Conservation (phyloP, 2,888 invertebrate genomes). For the Ceriagrion tenellum region DNA sequence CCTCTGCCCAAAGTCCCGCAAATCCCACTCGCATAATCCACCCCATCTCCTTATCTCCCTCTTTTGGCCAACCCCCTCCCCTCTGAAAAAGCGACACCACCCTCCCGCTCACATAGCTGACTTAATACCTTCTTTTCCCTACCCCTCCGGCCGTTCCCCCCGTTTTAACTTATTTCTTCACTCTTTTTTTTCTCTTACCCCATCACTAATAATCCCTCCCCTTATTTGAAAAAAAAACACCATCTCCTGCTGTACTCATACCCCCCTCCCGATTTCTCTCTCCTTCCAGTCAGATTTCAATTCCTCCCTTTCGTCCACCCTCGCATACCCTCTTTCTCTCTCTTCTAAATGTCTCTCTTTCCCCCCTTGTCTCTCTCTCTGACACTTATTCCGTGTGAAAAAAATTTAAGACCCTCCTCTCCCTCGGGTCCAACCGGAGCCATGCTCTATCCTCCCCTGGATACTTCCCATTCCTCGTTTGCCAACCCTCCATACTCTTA, state of each 20-base stretch:
- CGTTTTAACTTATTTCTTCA: not conserved
- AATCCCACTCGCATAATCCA: not conserved
- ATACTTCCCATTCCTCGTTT: not conserved
- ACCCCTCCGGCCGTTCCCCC: too few relatives aligned
- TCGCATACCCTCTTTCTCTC: not conserved
- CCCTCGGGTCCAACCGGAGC: not conserved
- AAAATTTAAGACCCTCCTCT: not conserved
- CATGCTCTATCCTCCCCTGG: not conserved
- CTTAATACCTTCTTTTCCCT: not conserved
- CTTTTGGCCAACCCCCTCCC: not conserved
- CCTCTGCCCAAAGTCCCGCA: not conserved
- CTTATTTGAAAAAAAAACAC: not conserved
- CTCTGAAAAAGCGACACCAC: too few relatives aligned
- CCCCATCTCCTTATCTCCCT: not conserved
- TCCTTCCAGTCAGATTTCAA: conserved; percentile 6
- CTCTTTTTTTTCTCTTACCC: not conserved
- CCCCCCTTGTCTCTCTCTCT: not conserved
- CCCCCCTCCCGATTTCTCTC: not conserved
- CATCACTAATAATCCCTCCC: conserved; percentile 34
- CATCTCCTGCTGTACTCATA: not conserved
- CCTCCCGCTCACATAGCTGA: not conserved
- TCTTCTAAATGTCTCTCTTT: too few relatives aligned
- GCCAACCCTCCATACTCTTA: not conserved
- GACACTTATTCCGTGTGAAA: conserved; percentile 30
- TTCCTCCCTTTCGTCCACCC: not conserved